These are phyloP conservation scores for Threskiornis aethiopicus DNA, from an alignment of 2,797 vertebrate genomes.

Conservation along the genomic window DNA sequence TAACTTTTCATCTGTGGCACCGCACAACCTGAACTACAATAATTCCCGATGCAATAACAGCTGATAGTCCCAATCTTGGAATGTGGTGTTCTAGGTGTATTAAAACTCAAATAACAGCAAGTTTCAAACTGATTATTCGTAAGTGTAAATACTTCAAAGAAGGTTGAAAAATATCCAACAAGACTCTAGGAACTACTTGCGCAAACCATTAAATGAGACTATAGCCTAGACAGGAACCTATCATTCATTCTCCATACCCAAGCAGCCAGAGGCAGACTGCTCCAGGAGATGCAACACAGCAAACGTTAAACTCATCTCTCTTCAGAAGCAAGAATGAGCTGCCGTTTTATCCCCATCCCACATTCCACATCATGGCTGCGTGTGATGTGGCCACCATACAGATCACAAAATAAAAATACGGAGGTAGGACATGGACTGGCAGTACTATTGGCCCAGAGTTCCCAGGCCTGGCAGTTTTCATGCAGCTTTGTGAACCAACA, in stretches of 20 bases:
- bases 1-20: background rate
- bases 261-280: background rate
- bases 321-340: background rate
- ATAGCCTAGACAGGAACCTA: background rate
- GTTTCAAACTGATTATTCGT: background rate
- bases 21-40: background rate
- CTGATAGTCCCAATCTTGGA: background rate
- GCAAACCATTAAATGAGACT: background rate
- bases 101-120: background rate
- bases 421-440: background rate
- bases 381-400: background rate
- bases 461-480: background rate
- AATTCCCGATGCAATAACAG: background rate
- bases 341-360: background rate
- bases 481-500: background rate
- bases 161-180: background rate
- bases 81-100: background rate
- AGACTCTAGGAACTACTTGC: background rate
- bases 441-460: background rate
- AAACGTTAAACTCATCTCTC: background rate
- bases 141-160: background rate
- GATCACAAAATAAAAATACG: accelerated
- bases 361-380: background rate
- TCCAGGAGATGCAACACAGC: background rate
- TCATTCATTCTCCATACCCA: background rate